Evolutionary conservation across 2,797 vertebrate genomes (phyloP), one percentile per base, ranked within the genome.

Genomic region (Karalla daura): DNA sequence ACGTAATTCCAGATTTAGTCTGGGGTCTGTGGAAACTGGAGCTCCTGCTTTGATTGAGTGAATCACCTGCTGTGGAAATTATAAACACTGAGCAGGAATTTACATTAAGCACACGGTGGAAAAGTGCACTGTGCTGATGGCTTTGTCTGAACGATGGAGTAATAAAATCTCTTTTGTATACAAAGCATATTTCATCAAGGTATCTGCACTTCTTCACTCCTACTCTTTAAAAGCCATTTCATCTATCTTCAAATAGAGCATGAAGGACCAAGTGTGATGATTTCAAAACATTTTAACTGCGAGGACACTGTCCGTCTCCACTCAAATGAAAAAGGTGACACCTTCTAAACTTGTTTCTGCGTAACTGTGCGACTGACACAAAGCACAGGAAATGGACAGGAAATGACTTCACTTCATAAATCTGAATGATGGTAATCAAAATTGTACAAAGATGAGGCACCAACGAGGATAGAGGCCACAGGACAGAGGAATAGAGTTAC

Each of bases 151-250:
- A 83, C 63, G 67, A 89, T 81, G 73, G 86, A 78, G 87, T 90
- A 94, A 92, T 86, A 91, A 90, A 92, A 91, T 86, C 86, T 83
- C 66, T 87, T 85, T 73, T 69, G 88, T 91, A 88, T 89, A 90
- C 70, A 14, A 83, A 50, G 66, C 40, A 80, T 93, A 81, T 88
- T 91, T 92, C 89, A 92, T 76, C 83, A 89, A 63, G 18, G 86
- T 84, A 68, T 86, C 91, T 93, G 91, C 75, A 85, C 63, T 91
- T 92, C 84, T 86, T 94, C 90, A 92, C 78, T 64, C 44, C 46
- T 67, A 62, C 81, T 89, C 83, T 93, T 93, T 89, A 91, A 86
- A 91, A 93, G 93, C 92, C 89, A 92, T 72, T 89, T 86, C 89
- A 94, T 91, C 88, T 80, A 80, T 90, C 89, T 93, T 94, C 85